Conservation (phyloP, 2,113 vertebrate genomes). For the Oxyura jamaicensis region DNA sequence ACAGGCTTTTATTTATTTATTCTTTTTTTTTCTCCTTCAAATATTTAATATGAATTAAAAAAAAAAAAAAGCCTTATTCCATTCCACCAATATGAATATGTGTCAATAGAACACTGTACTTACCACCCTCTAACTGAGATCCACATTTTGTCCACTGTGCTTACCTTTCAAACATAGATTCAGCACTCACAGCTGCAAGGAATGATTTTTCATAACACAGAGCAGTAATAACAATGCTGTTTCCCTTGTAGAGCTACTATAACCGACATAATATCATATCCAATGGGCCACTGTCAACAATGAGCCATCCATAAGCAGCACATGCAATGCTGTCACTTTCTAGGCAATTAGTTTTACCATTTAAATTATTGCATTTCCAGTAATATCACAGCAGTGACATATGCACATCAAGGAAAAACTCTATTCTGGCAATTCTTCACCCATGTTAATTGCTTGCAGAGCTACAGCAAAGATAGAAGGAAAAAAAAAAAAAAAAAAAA, state of each 20-base stretch:
- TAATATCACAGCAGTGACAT: background rate
- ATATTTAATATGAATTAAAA: background rate
- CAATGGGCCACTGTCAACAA: conserved; percentile 21
- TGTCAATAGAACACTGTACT: background rate
- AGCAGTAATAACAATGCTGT: background rate
- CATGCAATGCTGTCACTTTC: background rate
- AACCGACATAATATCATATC: conserved; percentile 1
- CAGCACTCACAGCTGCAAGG: background rate
- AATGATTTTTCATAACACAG: background rate
- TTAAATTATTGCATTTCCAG: conserved; percentile 4
- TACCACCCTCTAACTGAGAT: background rate
- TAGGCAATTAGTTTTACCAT: conserved; percentile 34
- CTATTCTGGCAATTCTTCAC: background rate
- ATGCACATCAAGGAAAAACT: background rate
- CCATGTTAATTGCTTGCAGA: background rate
- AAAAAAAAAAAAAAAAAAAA: background rate
- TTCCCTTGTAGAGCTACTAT: background rate
- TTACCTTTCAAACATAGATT: background rate
- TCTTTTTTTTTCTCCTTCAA: background rate
- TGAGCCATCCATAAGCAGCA: background rate
- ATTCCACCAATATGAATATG: background rate
- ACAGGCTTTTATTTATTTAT: background rate
- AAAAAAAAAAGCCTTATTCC: background rate
- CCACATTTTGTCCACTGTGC: accelerated
- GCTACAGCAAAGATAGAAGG: background rate